Evolutionary conservation across 2,797 vertebrate species (phyloP), one percentile per base, ranked within the genome.

Genomic region (Acanthornis magna): DNA sequence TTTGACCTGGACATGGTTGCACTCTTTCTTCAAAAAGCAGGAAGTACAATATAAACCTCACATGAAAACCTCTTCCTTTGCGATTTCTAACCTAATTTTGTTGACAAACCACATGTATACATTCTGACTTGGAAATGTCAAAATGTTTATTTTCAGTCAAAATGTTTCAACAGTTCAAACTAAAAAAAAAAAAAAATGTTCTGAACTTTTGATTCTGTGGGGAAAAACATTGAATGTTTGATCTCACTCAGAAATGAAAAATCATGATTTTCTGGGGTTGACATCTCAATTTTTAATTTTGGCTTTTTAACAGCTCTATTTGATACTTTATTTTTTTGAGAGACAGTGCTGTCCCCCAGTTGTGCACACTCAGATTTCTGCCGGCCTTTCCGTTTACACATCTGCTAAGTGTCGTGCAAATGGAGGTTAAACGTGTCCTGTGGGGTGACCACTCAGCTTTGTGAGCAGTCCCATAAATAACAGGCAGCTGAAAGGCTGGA

Each of bases 21-120:
- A 0, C 55, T 94, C 25, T 91, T 93, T 81, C 85, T 95, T 90
- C 50, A 84, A 95, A 85, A 94, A 86, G 82, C 94, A 95, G 94
- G 88, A 96, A 95, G 79, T 75, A 45, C n/a, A 86, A 86, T 89
- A 93, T 94, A 96, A 96, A 94, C 91, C 83, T 95, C 73, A 75
- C 83, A 84, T 81, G 85, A 68, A 93, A 94, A 95, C 93, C 68
- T 88, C 88, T 95, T 95, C 94, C 85, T 93, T 79, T 88, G 88
- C 12, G 0, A 93, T 95, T 96, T 94, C 85, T 55, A 91, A 83
- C 70, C 70, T 77, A 54, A 65, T 95, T 91, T 92, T 96, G 89
- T 96, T 93, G 95, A 96, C 91, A 95, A 94, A 95, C 73, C 70
- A 5, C 84, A 78, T 88, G 79, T 93, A 94, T 91, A 92, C 91